Conservation (phyloP, 2,888 invertebrate genomes). For the Dione vanillae region DNA sequence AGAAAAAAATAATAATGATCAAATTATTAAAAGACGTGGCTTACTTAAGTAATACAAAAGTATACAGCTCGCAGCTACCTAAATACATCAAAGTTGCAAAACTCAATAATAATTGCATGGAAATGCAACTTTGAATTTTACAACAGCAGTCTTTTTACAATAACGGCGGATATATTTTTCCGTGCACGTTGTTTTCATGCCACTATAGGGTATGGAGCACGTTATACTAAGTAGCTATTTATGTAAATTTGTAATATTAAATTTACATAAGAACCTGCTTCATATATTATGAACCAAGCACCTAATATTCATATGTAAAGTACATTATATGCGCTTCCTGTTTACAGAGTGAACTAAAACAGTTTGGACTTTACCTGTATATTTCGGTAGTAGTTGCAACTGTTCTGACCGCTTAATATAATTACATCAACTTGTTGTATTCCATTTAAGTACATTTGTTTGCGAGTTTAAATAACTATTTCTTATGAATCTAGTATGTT, state of each 20-base stretch:
- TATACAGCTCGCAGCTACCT: neutral
- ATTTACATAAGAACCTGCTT: conserved; percentile 44
- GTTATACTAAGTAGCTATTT: conserved; percentile 38
- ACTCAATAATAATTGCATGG: conserved; percentile 11
- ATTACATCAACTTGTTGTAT: conserved; percentile 2
- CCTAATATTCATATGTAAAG: conserved; percentile 33
- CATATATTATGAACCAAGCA: conserved; percentile 40
- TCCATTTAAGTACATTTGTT: neutral
- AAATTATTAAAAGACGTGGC: neutral
- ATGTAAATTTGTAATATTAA: conserved; percentile 44
- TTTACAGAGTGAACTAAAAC: conserved; percentile 31
- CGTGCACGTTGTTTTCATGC: conserved; percentile 23
- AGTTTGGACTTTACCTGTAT: conserved; percentile 23
- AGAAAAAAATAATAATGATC: too few relatives aligned
- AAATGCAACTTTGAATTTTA: conserved; percentile 20
- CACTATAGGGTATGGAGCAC: conserved; percentile 33
- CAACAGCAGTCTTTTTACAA: conserved; percentile 21
- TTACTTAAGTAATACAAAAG: conserved; percentile 9
- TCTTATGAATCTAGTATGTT: neutral
- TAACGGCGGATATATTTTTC: conserved; percentile 22
- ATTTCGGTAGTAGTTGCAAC: conserved; percentile 14
- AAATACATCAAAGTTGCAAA: conserved; percentile 1
- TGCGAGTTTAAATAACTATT: neutral
- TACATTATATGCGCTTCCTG: conserved; percentile 36
- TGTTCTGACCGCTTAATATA: conserved; percentile 9